Conservation (phyloP, 1,140 invertebrate genomes). For the Plodia interpunctella region DNA sequence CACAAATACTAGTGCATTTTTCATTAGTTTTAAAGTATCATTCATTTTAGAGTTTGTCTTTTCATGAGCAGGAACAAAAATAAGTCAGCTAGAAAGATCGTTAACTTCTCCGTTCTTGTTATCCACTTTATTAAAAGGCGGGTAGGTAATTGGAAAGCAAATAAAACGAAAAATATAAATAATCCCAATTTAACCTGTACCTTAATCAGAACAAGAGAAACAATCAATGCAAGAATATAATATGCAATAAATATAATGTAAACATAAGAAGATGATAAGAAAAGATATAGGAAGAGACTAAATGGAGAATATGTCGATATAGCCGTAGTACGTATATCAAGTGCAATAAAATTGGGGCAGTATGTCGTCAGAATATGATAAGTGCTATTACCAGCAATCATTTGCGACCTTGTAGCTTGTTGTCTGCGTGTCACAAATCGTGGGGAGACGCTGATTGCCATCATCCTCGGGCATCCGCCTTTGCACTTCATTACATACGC, state of each 20-base stretch:
- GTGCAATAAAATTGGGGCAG: constrained; percentile 44
- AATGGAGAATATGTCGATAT: too few species aligned
- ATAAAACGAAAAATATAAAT: too few species aligned
- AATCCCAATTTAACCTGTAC: too few species aligned
- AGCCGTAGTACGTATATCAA: neutral
- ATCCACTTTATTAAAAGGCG: too few species aligned
- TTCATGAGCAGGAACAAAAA: too few species aligned
- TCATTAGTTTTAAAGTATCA: too few species aligned
- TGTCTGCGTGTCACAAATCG: constrained; percentile 63
- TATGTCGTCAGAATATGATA: constrained; percentile 54
- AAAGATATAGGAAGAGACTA: constrained; percentile 18
- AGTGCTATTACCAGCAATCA: constrained; percentile 73
- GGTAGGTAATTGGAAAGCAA: too few species aligned
- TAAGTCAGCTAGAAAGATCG: too few species aligned
- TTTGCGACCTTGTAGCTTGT: constrained; percentile 69
- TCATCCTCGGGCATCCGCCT: constrained; percentile 68
- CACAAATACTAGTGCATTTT: constrained; percentile 24
- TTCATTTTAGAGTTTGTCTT: too few species aligned
- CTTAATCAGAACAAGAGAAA: too few species aligned
- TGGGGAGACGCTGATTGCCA: constrained; percentile 68
- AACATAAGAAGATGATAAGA: constrained; percentile 16
- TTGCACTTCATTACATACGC: constrained; percentile 61
- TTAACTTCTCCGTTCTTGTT: too few species aligned
- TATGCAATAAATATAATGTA: neutral
- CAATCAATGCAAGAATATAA: too few species aligned